Conservation (phyloP, 2,797 vertebrate species). For the Acipenser oxyrinchus region DNA sequence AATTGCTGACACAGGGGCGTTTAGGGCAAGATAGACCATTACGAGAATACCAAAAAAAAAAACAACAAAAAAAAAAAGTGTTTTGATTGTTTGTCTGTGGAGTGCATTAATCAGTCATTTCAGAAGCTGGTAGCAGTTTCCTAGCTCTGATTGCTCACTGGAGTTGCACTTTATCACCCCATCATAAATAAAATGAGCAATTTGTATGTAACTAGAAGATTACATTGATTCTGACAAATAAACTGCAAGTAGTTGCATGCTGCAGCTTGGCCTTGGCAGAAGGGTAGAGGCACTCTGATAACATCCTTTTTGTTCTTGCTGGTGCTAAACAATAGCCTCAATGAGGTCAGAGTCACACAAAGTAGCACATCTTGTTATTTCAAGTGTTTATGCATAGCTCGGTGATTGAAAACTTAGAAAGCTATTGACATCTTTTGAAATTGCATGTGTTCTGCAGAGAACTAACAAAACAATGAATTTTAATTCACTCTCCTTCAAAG, state of each 20-base stretch:
- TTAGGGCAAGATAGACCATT: slow-evolving; percentile 49
- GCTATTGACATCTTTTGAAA: neutral
- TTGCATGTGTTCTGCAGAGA: neutral
- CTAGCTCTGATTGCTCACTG: slow-evolving; percentile 16
- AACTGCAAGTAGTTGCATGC: slow-evolving; percentile 21
- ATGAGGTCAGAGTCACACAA: neutral
- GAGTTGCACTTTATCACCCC: neutral
- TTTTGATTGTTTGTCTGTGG: slow-evolving; percentile 38
- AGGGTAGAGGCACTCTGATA: neutral
- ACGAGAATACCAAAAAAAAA: slow-evolving; percentile 29
- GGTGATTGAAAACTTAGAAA: neutral
- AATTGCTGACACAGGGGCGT: slow-evolving; percentile 73
- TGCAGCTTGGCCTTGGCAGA: slow-evolving; percentile 1
- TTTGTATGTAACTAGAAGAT: slow-evolving; percentile 4
- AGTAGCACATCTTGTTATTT: slow-evolving; percentile 5
- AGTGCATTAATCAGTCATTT: slow-evolving; percentile 50
- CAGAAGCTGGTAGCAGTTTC: slow-evolving; percentile 29
- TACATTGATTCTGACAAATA: slow-evolving; percentile 22
- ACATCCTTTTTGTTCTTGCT: slow-evolving; percentile 1
- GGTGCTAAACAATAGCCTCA: neutral
- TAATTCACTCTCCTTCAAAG: too few species aligned
- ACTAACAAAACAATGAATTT: neutral
- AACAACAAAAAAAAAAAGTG: slow-evolving; percentile 34
- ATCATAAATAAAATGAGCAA: slow-evolving; percentile 16
- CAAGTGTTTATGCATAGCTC: neutral